Percentiles rank a stretch among this genome's conserved stretches.
These are phyloP conservation scores for Lithophane socia DNA, from an alignment of 2,888 invertebrate genomes.

Conservation along the genomic window DNA sequence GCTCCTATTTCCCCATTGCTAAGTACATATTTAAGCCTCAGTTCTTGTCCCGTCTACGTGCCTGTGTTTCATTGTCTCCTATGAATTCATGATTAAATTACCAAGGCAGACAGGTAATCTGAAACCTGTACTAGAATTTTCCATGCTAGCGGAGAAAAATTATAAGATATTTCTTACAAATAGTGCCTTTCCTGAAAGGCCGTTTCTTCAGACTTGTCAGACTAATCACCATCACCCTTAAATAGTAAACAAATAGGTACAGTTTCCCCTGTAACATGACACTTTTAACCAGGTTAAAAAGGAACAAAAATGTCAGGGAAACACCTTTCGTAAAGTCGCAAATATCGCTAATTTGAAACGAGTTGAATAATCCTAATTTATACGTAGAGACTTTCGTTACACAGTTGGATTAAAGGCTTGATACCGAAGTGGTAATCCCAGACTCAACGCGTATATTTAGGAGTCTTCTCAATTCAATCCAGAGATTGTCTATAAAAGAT, in stretches of 20 bases:
- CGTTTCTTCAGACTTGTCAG: neutral
- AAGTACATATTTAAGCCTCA: neutral
- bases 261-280: neutral
- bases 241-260: neutral
- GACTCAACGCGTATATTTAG: neutral
- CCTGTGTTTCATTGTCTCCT: neutral
- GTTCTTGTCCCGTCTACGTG: neutral
- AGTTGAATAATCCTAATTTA: neutral
- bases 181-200: neutral
- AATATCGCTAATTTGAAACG: neutral
- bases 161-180: neutral
- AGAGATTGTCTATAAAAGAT: neutral
- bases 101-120: neutral
- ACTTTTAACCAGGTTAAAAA: neutral
- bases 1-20: neutral
- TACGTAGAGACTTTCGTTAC: too few species aligned
- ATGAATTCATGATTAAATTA: neutral
- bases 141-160: neutral
- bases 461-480: neutral
- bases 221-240: neutral
- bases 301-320: neutral
- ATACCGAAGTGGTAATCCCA: neutral
- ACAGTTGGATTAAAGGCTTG: neutral
- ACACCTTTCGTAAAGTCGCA: neutral
- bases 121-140: neutral